Percentiles rank a stretch among this genome's conserved stretches.
Evolutionary conservation across 1,140 invertebrate species (phyloP).

Genomic region (Arion vulgaris): DNA sequence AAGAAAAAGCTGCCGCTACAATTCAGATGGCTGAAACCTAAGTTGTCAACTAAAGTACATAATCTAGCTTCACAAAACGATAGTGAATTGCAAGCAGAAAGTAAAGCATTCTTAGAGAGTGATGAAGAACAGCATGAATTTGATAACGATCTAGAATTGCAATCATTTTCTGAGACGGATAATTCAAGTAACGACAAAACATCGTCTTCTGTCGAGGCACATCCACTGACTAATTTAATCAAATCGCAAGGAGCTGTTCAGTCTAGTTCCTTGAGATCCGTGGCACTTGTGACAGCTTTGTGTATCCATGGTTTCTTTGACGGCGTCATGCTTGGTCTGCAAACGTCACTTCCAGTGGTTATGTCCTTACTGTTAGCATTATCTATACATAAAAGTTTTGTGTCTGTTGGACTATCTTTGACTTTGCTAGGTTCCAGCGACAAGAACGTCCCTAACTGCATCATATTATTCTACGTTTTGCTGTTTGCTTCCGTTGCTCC

Average conservation of each 20-base stretch:
- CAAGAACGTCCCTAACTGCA: neutral
- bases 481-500: conserved; percentile 10
- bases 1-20: neutral
- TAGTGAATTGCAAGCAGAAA: neutral
- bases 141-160: neutral
- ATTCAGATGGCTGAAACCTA: neutral
- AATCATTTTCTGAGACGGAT: neutral
- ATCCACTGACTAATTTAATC: neutral
- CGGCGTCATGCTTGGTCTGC: conserved; percentile 30
- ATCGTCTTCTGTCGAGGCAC: conserved; percentile 22
- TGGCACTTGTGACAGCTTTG: conserved; percentile 16
- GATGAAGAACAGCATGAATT: neutral
- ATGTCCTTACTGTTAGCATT: conserved; percentile 15
- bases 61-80: neutral
- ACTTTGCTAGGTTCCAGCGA: neutral
- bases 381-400: conserved; percentile 33
- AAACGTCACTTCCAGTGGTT: conserved; percentile 14
- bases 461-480: neutral
- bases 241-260: neutral
- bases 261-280: neutral
- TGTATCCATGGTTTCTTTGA: conserved; percentile 32
- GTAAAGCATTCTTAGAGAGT: neutral
- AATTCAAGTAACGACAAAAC: conserved; percentile 53
- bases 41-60: neutral
- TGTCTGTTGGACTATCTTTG: conserved; percentile 15